Conservation (phyloP, 2,888 invertebrate genomes). For the Fragum sueziense region DNA sequence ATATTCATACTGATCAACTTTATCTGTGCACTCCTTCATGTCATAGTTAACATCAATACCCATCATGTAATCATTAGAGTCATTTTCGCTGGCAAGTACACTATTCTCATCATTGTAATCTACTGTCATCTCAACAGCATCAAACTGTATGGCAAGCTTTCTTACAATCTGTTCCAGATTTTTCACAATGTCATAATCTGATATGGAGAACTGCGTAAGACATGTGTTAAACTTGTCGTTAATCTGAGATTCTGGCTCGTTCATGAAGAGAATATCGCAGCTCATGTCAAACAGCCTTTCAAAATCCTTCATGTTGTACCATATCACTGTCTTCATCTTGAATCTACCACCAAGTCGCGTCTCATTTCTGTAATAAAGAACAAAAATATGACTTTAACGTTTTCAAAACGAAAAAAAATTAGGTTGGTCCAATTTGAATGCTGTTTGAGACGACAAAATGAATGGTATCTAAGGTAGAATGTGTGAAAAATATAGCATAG, state of each 20-base stretch:
- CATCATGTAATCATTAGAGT: slow-evolving; percentile 8
- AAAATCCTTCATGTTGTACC: slow-evolving; percentile 24
- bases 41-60: slow-evolving; percentile 12
- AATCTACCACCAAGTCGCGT: slow-evolving; percentile 16
- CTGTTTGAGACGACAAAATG: too few relatives aligned
- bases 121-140: not conserved
- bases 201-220: slow-evolving; percentile 12
- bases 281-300: slow-evolving; percentile 22
- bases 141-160: slow-evolving; percentile 2
- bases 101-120: slow-evolving; percentile 11
- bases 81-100: slow-evolving; percentile 2
- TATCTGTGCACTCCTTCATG: not conserved
- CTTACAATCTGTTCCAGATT: not conserved
- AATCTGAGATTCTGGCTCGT: not conserved
- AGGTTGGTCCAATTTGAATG: too few relatives aligned
- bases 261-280: not conserved
- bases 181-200: not conserved
- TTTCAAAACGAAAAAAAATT: too few relatives aligned
- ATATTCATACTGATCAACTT: not conserved
- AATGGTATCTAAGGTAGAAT: too few relatives aligned
- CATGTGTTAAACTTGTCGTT: not conserved
- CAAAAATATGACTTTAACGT: too few relatives aligned
- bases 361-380: slow-evolving; percentile 22
- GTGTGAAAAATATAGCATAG: too few relatives aligned
- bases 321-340: slow-evolving; percentile 17